These are phyloP conservation scores for Drosophila arizonae DNA, from an alignment of 1,140 invertebrate species.

Conservation along the genomic window DNA sequence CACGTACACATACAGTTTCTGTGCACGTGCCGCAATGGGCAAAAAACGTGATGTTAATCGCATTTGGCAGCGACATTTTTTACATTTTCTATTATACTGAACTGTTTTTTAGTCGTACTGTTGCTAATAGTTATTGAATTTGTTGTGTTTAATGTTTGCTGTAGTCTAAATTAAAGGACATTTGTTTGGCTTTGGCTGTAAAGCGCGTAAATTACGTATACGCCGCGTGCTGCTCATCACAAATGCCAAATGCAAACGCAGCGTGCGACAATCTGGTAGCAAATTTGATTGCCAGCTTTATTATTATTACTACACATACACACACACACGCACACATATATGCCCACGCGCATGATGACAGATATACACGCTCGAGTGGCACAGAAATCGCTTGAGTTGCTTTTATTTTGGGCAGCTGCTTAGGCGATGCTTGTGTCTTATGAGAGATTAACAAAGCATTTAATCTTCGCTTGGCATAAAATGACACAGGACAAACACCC, in stretches of 20 bases:
- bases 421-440: slow-evolving; percentile 45
- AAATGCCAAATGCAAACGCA: slow-evolving; percentile 39
- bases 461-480: slow-evolving; percentile 69
- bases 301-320: slow-evolving; percentile 35
- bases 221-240: slow-evolving; percentile 33
- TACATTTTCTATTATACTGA: slow-evolving; percentile 24
- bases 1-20: background rate
- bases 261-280: slow-evolving; percentile 46
- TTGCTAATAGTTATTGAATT: slow-evolving; percentile 37
- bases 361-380: slow-evolving; percentile 14
- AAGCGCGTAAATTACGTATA: slow-evolving; percentile 57
- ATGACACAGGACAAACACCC: slow-evolving; percentile 49
- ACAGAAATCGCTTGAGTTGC: slow-evolving; percentile 40
- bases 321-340: background rate
- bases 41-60: slow-evolving; percentile 72
- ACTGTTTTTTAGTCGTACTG: background rate
- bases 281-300: slow-evolving; percentile 53
- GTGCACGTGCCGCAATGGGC: slow-evolving; percentile 46
- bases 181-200: slow-evolving; percentile 38
- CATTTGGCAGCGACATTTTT: slow-evolving; percentile 57
- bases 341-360: background rate
- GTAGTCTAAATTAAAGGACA: slow-evolving; percentile 56
- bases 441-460: slow-evolving; percentile 71
- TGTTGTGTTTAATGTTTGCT: slow-evolving; percentile 16
- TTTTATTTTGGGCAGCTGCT: slow-evolving; percentile 43